Evolutionary conservation across 2,113 vertebrate genomes (phyloP).

Genomic region (Amia ocellicauda): DNA sequence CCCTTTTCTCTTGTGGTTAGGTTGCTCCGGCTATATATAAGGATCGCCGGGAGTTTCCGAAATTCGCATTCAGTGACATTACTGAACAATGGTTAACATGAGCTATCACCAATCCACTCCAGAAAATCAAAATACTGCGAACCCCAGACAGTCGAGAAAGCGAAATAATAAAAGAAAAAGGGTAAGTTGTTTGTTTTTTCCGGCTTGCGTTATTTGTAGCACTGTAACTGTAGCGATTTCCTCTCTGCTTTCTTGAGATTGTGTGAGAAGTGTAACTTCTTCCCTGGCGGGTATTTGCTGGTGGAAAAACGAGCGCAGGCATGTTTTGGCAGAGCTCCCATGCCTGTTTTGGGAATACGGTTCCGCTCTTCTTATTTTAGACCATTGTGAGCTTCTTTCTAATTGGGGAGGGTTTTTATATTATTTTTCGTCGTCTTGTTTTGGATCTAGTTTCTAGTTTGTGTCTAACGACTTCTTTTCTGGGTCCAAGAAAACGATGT

Average conservation of each 20-base stretch:
- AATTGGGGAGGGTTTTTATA: constrained; percentile 19
- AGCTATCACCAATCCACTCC: constrained; percentile 69
- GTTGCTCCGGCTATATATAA: constrained; percentile 68
- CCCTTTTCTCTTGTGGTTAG: constrained; percentile 55
- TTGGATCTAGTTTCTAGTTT: no score
- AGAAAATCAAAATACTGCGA: constrained; percentile 67
- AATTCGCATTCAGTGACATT: constrained; percentile 70
- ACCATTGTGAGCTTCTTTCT: no score
- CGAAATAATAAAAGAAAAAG: constrained; percentile 74
- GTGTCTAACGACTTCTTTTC: no score
- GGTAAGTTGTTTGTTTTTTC: constrained; percentile 49
- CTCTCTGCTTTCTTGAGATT: not conserved
- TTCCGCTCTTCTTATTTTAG: constrained; percentile 40
- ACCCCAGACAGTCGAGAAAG: constrained; percentile 67
- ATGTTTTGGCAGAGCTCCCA: constrained; percentile 46
- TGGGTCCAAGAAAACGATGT: no score
- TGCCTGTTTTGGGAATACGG: constrained; percentile 53
- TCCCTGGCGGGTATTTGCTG: constrained; percentile 24
- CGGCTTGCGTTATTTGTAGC: not conserved
- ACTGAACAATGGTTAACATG: constrained; percentile 83
- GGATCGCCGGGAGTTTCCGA: constrained; percentile 74
- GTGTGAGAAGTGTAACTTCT: not conserved
- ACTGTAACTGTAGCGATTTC: not conserved
- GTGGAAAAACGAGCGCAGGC: constrained; percentile 24
- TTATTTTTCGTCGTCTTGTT: no score